phyloP scores from a whole-genome alignment of 2,888 invertebrate genomes.

The Candidula unifasciata region DNA sequence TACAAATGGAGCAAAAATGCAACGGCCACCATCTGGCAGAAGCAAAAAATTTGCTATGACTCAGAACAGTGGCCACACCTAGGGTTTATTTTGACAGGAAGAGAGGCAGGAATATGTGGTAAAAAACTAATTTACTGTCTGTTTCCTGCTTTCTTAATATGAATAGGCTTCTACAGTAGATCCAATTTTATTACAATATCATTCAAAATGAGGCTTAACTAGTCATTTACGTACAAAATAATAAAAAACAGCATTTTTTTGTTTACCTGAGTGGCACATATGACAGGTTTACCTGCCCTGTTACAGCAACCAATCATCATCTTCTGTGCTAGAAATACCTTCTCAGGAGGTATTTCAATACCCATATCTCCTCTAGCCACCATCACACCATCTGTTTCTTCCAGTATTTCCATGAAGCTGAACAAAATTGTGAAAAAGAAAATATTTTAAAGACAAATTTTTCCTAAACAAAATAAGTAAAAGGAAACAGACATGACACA shows the following conservation, averaged over 20 bases:
- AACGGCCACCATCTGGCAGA: too few species aligned
- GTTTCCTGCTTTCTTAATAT: background rate
- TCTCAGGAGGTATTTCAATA: conserved; percentile 97
- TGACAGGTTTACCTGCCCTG: conserved; percentile 94
- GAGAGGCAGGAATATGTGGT: too few species aligned
- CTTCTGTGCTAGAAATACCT: conserved; percentile 94
- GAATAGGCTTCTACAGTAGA: too few species aligned
- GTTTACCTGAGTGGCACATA: conserved; percentile 91
- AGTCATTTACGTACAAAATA: background rate
- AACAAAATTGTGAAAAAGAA: background rate
- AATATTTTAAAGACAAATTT: background rate
- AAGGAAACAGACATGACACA: background rate
- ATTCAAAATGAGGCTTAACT: background rate
- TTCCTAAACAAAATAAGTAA: background rate
- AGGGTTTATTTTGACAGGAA: too few species aligned
- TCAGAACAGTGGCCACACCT: too few species aligned
- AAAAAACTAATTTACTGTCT: too few species aligned
- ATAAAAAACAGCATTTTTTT: background rate
- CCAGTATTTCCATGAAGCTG: conserved; percentile 92
- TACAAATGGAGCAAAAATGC: too few species aligned
- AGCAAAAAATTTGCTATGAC: too few species aligned
- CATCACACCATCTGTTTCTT: conserved; percentile 97
- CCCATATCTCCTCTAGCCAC: conserved; percentile 98
- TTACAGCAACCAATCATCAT: conserved; percentile 99
- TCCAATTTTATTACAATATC: background rate